Base-by-base conservation (phyloP, 2,797 vertebrate genomes). In the Phylloscopus collybita region DNA sequence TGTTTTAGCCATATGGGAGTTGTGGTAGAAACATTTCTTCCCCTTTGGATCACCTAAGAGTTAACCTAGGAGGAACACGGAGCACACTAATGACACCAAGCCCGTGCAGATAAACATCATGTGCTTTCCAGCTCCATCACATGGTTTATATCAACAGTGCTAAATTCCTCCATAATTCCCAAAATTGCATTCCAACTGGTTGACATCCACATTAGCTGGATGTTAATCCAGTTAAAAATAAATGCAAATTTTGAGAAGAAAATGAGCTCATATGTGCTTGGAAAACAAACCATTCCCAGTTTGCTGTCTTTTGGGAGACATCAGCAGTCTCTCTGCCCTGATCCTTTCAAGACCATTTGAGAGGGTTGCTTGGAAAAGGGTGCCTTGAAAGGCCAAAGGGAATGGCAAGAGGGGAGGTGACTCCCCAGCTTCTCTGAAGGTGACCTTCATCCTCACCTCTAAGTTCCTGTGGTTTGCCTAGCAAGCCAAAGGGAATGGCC, bases 81-180 rank as follows among this genome's bases (percentile, higher is more conserved):
- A 88, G 76, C 36, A 61, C 45, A 11, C 51, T 75, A 69, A 96
- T 90, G 57, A 97, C 90, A 93, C 82, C 56, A 73, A 54, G 81
- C 86, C 62, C 57, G 8, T 74, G 64, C 47, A 95, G 96, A 96
- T 94, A 97, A 96, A 92, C 89, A 86, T 82, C 93, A 72, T 75
- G 70, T 90, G 91, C 85, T 92, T 86, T 86, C 89, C 80, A 95
- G 81, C 90, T 57, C 53, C 11, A 75, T 96, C 95, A 96, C 97
- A 98, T 98, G 98, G 94, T 97, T 97, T 95, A 14, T 95, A 97
- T 98, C 97, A 98, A 88, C 90, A 81, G 96, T 87, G 95, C 91
- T 97, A 90, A 73, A 71, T 96, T 97, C 93, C 80, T 95, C 59
- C 44, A 12, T 92, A 90, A 95, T 93, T 96, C 74, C 91, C 96